A percentile compares a stretch with the other conserved stretches of the same genome.
Evolutionary conservation across 2,797 vertebrate genomes (phyloP).

Genomic region (Xerus rutilus): DNA sequence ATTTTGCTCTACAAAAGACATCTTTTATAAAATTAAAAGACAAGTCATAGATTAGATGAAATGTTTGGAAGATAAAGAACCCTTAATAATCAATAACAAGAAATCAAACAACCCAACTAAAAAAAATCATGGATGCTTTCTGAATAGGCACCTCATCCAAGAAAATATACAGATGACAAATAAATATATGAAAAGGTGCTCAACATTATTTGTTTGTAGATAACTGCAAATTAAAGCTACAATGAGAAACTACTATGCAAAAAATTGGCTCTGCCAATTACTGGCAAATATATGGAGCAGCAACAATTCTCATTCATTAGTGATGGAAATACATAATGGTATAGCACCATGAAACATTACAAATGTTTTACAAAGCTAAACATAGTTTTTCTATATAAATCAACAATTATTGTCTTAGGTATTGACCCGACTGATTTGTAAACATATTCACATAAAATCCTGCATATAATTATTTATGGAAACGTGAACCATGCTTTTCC

Average conservation of each 20-base stretch:
- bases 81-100: background rate
- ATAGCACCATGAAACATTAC: background rate
- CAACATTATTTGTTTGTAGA: background rate
- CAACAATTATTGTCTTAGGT: background rate
- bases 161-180: background rate
- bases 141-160: background rate
- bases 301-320: background rate
- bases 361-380: background rate
- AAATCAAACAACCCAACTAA: background rate
- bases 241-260: background rate
- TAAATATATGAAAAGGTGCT: background rate
- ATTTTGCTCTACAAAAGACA: background rate
- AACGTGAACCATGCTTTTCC: background rate
- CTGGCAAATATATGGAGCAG: background rate
- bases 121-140: background rate
- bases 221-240: conserved; percentile 12
- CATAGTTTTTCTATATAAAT: background rate
- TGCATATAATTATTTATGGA: background rate
- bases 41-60: background rate
- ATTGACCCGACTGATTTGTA: background rate
- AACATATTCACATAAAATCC: background rate
- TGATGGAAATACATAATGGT: background rate
- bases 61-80: background rate
- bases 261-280: background rate
- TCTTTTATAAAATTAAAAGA: background rate